These are phyloP conservation scores for Falco naumanni DNA, from an alignment of 2,797 vertebrate species.

Conservation along the genomic window DNA sequence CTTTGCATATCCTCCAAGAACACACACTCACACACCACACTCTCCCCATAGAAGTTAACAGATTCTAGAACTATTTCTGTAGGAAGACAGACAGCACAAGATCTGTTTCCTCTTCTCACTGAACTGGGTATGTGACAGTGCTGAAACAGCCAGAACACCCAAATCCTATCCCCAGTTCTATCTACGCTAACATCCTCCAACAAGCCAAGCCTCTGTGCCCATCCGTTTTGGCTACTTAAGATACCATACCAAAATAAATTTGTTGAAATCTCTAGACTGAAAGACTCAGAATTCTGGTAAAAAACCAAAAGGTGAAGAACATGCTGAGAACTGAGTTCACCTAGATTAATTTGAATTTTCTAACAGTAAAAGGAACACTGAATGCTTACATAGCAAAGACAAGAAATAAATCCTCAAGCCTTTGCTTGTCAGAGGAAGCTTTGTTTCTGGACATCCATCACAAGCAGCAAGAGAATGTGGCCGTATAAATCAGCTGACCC, in stretches of 20 bases:
- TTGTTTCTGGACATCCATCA: not conserved
- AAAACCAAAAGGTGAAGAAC: not conserved
- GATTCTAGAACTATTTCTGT: conserved; percentile 42
- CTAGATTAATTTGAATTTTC: not conserved
- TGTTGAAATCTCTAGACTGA: not conserved
- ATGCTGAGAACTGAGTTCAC: not conserved
- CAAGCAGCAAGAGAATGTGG: not conserved
- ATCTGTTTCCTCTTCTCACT: not conserved
- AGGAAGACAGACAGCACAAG: not conserved
- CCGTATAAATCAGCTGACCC: not conserved
- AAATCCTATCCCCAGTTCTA: not conserved
- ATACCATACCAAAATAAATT: not conserved
- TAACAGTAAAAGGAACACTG: not conserved
- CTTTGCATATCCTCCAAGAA: not conserved
- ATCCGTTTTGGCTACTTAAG: not conserved
- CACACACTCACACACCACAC: not conserved
- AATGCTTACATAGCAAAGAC: not conserved
- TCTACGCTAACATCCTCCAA: not conserved
- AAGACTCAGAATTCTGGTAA: not conserved
- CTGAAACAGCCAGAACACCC: not conserved
- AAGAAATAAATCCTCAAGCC: not conserved
- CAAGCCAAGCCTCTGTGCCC: not conserved
- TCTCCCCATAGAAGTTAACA: not conserved
- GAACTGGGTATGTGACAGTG: not conserved
- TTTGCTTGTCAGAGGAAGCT: not conserved